Percentiles rank a stretch among this genome's conserved stretches.
Conservation (phyloP, 2,888 invertebrate genomes). For the Athrips mouffetella region DNA sequence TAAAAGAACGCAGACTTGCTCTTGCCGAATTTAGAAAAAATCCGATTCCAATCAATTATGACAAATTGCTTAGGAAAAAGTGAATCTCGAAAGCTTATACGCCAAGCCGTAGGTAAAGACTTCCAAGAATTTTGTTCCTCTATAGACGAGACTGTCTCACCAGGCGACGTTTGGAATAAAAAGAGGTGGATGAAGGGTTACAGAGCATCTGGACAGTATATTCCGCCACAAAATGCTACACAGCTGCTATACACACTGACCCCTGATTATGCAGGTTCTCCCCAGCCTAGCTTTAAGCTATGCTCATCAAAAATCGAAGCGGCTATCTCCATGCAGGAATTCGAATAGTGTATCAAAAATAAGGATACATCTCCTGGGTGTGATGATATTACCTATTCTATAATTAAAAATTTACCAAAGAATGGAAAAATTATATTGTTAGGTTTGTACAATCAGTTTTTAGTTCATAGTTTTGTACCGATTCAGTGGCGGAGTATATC, state of each 20-base stretch:
- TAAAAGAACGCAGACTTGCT: conserved; percentile 25
- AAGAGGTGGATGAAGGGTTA: conserved; percentile 26
- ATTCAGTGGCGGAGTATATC: not conserved
- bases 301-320: not conserved
- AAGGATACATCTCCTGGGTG: conserved; percentile 18
- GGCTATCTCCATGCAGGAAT: conserved; percentile 11
- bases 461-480: not conserved
- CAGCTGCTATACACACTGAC: conserved; percentile 9
- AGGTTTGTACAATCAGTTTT: conserved; percentile 13
- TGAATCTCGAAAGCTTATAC: conserved; percentile 14
- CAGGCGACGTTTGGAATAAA: conserved; percentile 21
- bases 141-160: conserved; percentile 8
- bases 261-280: conserved; percentile 11
- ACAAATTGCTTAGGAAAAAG: conserved; percentile 16
- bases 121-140: conserved; percentile 19
- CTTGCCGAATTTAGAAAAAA: conserved; percentile 25
- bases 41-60: conserved; percentile 25
- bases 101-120: conserved; percentile 10
- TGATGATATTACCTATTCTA: conserved; percentile 18
- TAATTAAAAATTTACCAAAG: conserved; percentile 18
- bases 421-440: conserved; percentile 15
- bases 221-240: conserved; percentile 3
- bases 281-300: conserved; percentile 1
- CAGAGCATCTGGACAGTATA: not conserved
- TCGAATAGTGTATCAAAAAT: conserved; percentile 12